Percentiles rank a stretch among this genome's conserved stretches.
phyloP scores from a whole-genome alignment of 2,888 invertebrate genomes.

The Trachelus tabidus region DNA sequence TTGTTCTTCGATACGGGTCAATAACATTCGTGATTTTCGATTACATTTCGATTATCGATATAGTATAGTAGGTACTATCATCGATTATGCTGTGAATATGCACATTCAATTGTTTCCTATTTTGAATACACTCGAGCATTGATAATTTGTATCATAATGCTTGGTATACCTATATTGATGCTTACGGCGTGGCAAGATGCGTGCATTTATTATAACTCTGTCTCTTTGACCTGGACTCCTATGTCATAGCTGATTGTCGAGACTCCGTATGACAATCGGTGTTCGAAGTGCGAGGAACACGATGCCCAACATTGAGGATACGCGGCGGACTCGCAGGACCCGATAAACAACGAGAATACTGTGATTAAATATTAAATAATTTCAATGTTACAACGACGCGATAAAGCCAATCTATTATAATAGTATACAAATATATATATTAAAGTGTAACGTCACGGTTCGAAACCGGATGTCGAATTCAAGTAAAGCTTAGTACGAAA shows the following conservation, averaged over 20 bases:
- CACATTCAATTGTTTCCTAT: background rate
- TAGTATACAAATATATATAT: conserved; percentile 30
- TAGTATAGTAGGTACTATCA: background rate
- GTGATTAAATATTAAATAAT: conserved; percentile 41
- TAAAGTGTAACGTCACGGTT: conserved; percentile 39
- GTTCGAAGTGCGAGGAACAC: background rate
- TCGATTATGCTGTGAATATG: background rate
- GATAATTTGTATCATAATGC: background rate
- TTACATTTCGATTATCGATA: conserved; percentile 22
- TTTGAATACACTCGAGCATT: background rate
- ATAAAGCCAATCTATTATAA: conserved; percentile 36
- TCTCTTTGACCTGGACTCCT: background rate
- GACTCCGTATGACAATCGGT: background rate
- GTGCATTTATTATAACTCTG: background rate
- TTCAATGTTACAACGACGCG: conserved; percentile 41
- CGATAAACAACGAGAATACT: conserved; percentile 32
- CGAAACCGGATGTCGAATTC: conserved; percentile 30
- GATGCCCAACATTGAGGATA: background rate
- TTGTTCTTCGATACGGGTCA: conserved; percentile 19
- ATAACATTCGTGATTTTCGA: conserved; percentile 23
- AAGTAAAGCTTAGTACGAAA: conserved; percentile 16
- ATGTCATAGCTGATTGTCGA: background rate
- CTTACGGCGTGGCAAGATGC: background rate
- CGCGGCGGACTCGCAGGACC: background rate
- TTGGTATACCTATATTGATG: background rate